Evolutionary conservation across 2,888 invertebrate genomes (phyloP).

Genomic region (Sericinus montela): DNA sequence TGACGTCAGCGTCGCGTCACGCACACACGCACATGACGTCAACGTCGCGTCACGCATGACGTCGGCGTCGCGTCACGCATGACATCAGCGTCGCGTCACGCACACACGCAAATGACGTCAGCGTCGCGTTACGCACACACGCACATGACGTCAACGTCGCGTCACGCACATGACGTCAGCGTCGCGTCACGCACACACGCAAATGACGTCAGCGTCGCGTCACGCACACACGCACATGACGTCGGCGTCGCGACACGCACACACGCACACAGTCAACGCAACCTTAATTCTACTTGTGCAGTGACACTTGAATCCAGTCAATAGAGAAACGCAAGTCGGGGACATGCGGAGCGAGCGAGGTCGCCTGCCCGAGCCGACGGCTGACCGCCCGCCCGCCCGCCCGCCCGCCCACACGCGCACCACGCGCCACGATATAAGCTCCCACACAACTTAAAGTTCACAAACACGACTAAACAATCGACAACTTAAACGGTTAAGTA

Average conservation of each 20-base stretch:
- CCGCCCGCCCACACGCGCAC: conserved; percentile 28
- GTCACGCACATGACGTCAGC: conserved; percentile 7
- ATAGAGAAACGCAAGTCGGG: conserved; percentile 39
- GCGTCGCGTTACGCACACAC: not conserved
- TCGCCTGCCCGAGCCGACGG: conserved; percentile 20
- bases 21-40: no score
- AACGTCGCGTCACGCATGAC: no score
- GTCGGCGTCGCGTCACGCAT: no score
- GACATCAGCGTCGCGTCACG: not conserved
- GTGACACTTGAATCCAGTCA: conserved; percentile 45
- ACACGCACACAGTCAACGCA: conserved; percentile 36
- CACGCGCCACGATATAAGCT: conserved; percentile 26
- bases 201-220: not conserved
- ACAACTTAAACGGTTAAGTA: conserved; percentile 70
- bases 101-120: not conserved
- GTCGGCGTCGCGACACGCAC: no score
- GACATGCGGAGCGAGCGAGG: conserved; percentile 20
- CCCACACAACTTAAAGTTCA: conserved; percentile 36
- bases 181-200: not conserved
- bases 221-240: no score
- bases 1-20: not conserved
- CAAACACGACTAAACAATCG: conserved; percentile 38
- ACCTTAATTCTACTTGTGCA: conserved; percentile 44
- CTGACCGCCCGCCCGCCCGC: conserved; percentile 30
- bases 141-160: no score